Evolutionary conservation across 2,797 vertebrate species (phyloP), one percentile per base, ranked within the genome.

Genomic region (Philypnodon macrostomus): DNA sequence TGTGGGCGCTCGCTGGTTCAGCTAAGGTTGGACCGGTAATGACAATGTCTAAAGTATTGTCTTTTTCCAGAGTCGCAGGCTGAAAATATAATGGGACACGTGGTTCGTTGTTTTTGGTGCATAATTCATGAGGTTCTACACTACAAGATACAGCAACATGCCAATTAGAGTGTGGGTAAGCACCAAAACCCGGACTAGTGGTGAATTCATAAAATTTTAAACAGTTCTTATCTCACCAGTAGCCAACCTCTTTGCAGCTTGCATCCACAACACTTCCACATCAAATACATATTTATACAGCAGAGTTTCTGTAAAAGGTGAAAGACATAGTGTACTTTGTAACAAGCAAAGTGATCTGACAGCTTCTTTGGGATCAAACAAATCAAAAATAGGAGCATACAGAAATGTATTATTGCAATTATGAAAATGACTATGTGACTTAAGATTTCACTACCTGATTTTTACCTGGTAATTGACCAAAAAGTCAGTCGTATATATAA

Each of bases 171-270:
- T 68, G 67, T 77, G 79, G 75, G 67, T 53, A 71, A 77, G 70
- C 51, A 59, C 79, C 70, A 84, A 83, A 82, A 75, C 67, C 41
- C 68, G 62, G 80, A 77, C 75, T 69, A 66, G 65, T 76, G 73
- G 81, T 77, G 79, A 87, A 88, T 87, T 86, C 79, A 88, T 85
- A 73, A 88, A 88, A 85, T 79, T 77, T 74, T 83, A 85, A 85
- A 81, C 70, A 85, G 63, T 47, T 68, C 47, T 67, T 59, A 63
- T 80, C 68, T 77, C 65, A 65, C 69, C 46, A 61, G 38, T 45
- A 58, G 52, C 45, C 12, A n/a, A 48, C 32, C 58, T 63, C 47
- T 79, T 54, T n/a, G 1, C 18, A 15, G 15, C 38, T 70, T 23
- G 32, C 52, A 60, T 72, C 63, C 35, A 45, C 61, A 55, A 59